A percentile compares a stretch with the other conserved stretches of the same genome.
phyloP scores from a whole-genome alignment of 2,113 vertebrate species.

The Pungitius pungitius region DNA sequence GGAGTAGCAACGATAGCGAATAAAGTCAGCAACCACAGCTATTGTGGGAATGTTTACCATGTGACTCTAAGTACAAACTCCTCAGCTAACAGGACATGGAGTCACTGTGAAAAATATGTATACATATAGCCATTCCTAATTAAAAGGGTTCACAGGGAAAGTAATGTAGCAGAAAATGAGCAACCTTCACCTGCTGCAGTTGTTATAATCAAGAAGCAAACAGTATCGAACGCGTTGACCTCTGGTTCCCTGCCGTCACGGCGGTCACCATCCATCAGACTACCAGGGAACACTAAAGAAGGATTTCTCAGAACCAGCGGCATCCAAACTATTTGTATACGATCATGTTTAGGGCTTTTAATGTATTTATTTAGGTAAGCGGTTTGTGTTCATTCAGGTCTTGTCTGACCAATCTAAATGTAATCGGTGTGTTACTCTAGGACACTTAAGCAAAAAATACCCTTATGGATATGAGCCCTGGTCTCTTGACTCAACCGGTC shows the following conservation, averaged over 20 bases:
- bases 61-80: background rate
- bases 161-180: conserved; percentile 51
- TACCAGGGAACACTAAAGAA: background rate
- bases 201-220: conserved; percentile 44
- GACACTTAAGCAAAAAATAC: background rate
- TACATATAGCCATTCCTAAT: conserved; percentile 40
- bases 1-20: background rate
- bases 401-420: background rate
- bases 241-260: conserved; percentile 17
- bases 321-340: background rate
- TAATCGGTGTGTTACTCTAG: background rate
- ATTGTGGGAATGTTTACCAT: background rate
- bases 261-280: conserved; percentile 22
- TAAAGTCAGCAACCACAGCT: background rate
- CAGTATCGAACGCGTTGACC: conserved; percentile 17
- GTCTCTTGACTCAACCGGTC: conserved; percentile 4
- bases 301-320: background rate
- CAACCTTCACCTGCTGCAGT: conserved; percentile 49
- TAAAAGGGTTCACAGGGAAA: conserved; percentile 26
- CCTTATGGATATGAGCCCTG: background rate
- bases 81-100: background rate
- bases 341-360: background rate
- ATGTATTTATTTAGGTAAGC: background rate
- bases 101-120: background rate
- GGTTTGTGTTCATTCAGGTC: background rate